phyloP scores from a whole-genome alignment of 2,888 invertebrate genomes.

The Mythimna albipuncta region DNA sequence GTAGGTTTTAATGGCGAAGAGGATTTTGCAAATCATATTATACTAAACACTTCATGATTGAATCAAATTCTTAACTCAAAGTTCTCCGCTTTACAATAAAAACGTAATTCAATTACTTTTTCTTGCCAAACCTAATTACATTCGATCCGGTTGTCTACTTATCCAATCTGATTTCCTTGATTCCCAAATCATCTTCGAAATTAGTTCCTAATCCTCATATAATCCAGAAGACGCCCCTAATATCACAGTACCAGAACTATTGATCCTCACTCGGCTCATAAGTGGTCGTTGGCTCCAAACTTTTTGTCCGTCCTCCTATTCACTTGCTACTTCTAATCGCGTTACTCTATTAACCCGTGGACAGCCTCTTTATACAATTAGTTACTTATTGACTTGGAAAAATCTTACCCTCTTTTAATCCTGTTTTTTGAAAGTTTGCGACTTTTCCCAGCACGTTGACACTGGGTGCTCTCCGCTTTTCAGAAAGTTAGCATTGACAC shows the following conservation, averaged over 20 bases:
- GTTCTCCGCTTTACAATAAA: not conserved
- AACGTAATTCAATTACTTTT: constrained; percentile 39
- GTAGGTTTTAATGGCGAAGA: not conserved
- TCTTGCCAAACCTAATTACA: constrained; percentile 37
- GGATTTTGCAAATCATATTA: not conserved
- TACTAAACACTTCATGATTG: not conserved
- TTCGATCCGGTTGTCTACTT: constrained; percentile 24
- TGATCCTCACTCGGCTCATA: constrained; percentile 54
- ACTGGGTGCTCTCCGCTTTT: constrained; percentile 54
- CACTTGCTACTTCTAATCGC: constrained; percentile 82
- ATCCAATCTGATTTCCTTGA: constrained; percentile 49
- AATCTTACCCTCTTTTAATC: constrained; percentile 67
- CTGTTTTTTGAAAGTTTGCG: constrained; percentile 63
- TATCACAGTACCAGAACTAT: constrained; percentile 63
- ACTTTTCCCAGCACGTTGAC: constrained; percentile 51
- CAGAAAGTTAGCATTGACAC: constrained; percentile 61
- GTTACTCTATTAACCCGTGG: constrained; percentile 85
- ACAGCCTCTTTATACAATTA: constrained; percentile 85
- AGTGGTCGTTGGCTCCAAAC: constrained; percentile 68
- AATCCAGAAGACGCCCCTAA: constrained; percentile 39
- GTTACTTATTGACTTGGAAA: constrained; percentile 79
- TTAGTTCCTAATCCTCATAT: constrained; percentile 55
- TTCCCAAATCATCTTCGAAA: constrained; percentile 52
- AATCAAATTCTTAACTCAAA: not conserved
- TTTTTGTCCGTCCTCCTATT: constrained; percentile 78